Evolutionary conservation across 30 jellyfish, hydroid and myxozoan species (phyloP).

Genomic region (Chironex yamaguchii): DNA sequence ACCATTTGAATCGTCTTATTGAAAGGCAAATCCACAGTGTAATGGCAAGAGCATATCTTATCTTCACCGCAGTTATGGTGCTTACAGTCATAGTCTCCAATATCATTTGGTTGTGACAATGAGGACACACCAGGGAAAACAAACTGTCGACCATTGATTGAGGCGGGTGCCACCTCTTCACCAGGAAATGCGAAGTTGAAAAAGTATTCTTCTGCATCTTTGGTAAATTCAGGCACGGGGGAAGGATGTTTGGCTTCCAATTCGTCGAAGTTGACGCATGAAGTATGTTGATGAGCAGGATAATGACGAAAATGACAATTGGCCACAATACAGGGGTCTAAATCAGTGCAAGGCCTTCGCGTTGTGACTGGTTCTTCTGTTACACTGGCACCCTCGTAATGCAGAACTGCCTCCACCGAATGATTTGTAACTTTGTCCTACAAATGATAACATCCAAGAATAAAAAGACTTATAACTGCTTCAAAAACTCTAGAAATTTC

Average conservation of each 20-base stretch:
- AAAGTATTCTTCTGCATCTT: conserved; percentile 68
- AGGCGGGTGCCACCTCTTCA: conserved; percentile 84
- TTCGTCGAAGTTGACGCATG: conserved; percentile 61
- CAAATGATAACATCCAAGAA: background rate
- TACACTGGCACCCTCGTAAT: conserved; percentile 80
- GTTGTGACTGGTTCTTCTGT: conserved; percentile 66
- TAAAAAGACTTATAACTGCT: background rate
- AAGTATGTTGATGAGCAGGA: conserved; percentile 51
- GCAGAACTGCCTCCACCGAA: conserved; percentile 84
- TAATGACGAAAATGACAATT: conserved; percentile 77
- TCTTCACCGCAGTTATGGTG: conserved; percentile 78
- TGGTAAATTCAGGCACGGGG: conserved; percentile 52
- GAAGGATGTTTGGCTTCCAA: conserved; percentile 42
- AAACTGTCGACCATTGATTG: conserved; percentile 89
- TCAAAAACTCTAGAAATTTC: too few relatives aligned
- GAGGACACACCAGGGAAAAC: conserved; percentile 90
- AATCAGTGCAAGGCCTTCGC: conserved; percentile 43
- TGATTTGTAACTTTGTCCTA: conserved; percentile 73
- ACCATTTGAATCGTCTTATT: conserved; percentile 86
- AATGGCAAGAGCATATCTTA: conserved; percentile 60
- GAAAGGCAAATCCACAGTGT: conserved; percentile 68
- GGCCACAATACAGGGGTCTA: conserved; percentile 61
- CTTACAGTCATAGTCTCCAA: conserved; percentile 84
- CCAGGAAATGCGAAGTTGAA: conserved; percentile 91
- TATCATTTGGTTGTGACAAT: conserved; percentile 79